These are phyloP conservation scores for Ptychoptera contaminata DNA, from an alignment of 2,888 invertebrate genomes.

Conservation along the genomic window DNA sequence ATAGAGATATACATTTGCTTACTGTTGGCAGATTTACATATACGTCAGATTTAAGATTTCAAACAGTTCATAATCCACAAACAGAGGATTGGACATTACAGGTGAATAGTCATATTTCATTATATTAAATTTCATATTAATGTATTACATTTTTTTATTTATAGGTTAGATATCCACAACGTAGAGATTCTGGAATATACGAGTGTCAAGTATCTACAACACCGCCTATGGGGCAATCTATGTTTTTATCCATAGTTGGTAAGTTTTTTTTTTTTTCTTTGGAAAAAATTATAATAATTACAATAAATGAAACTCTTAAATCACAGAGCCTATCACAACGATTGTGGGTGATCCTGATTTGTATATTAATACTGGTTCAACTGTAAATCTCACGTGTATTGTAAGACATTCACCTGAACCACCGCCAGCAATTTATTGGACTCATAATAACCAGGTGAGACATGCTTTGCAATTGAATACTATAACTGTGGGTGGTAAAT, in stretches of 20 bases:
- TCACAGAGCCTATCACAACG: conserved; percentile 58
- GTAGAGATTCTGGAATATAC: conserved; percentile 63
- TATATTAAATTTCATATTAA: not conserved
- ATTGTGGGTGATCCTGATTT: conserved; percentile 63
- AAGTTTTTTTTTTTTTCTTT: conserved; percentile 18
- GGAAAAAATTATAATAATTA: not conserved
- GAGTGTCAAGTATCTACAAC: conserved; percentile 66
- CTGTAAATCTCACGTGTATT: conserved; percentile 64
- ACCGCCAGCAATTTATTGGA: conserved; percentile 75
- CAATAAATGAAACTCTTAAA: not conserved
- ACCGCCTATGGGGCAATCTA: conserved; percentile 54
- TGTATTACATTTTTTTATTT: not conserved
- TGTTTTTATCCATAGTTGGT: conserved; percentile 58
- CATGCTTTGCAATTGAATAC: not conserved
- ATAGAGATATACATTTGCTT: conserved; percentile 55
- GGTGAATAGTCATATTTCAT: conserved; percentile 26
- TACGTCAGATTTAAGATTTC: conserved; percentile 73
- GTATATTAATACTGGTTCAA: conserved; percentile 66
- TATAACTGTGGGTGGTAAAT: too few species aligned
- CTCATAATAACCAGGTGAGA: conserved; percentile 67
- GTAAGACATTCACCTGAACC: conserved; percentile 79
- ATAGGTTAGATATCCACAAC: conserved; percentile 59
- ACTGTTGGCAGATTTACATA: conserved; percentile 57
- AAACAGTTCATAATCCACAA: conserved; percentile 67
- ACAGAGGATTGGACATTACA: conserved; percentile 78